phyloP scores from a whole-genome alignment of 2,113 vertebrate species.

The Megaceryle torquata region DNA sequence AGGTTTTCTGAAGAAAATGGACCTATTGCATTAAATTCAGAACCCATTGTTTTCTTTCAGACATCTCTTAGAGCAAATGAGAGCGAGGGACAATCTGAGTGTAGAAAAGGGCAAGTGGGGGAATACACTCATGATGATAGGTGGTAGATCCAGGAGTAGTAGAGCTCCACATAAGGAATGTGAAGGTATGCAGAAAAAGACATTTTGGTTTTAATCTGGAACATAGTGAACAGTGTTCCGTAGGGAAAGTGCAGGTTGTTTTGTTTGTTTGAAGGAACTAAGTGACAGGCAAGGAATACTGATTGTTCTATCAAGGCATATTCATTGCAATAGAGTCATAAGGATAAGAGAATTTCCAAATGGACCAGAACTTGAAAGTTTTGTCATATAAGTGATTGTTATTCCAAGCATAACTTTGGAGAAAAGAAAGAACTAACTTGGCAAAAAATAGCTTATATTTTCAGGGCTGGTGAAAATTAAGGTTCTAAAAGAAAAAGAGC shows the following conservation, averaged over 20 bases:
- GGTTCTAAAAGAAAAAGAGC: background rate
- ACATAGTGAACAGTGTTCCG: background rate
- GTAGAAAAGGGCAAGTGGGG: background rate
- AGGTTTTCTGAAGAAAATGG: background rate
- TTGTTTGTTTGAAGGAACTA: background rate
- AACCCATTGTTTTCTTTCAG: background rate
- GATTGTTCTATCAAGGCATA: background rate
- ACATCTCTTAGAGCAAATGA: background rate
- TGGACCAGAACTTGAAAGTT: background rate
- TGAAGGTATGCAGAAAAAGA: background rate
- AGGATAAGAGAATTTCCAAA: background rate
- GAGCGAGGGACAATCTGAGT: background rate
- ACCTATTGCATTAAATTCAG: background rate
- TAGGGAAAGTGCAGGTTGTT: background rate
- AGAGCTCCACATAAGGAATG: background rate
- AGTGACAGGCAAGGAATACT: background rate
- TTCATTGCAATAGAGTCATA: background rate
- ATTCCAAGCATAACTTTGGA: background rate
- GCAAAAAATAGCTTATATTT: background rate
- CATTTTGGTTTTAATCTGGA: constrained; percentile 12
- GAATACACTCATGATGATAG: rapidly evolving
- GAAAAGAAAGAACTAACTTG: background rate
- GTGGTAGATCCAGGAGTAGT: background rate
- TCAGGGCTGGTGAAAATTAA: background rate
- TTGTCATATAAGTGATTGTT: background rate